Evolutionary conservation across 2,113 vertebrate species (phyloP), one percentile per base, ranked within the genome.

Genomic region (Oostethus manadensis): DNA sequence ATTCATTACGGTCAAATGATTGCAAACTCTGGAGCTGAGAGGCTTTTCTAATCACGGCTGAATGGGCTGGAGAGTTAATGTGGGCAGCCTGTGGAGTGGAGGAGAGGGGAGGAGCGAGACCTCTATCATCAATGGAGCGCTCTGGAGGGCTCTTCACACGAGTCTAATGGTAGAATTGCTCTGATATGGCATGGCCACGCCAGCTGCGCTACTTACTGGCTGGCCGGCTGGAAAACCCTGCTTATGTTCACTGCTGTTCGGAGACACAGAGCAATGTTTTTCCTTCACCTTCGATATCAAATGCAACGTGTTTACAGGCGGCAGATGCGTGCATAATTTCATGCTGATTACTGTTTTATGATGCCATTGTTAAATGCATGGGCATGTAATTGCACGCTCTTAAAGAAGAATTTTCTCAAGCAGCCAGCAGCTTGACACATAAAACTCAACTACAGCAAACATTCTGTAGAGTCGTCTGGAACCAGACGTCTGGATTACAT

Each of bases 1-100:
- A 90, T 89, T 90, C 88, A 90, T 90, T 89, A 89, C 77, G 81
- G 78, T 88, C 83, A 90, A 88, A 90, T 88, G 87, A 91, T 89
- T 90, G 86, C 86, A 89, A 88, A 88, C 84, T 86, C 73, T 82
- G 84, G 66, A 76, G 83, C 82, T 21, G 67, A 87, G 86, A 84
- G 86, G 83, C 79, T 86, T 83, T 88, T 90, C 87, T 91, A 91
- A 89, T 90, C 86, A 87, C 79, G 81, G 82, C 77, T 84, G 87
- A 89, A 84, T 82, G 80, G 79, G 81, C 78, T 78, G 76, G 73
- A 79, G 82, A 81, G 85, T 79, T 80, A 82, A 85, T 86, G 80
- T 78, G 69, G 74, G 76, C 72, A 70, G 77, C 72, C 76, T 70
- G 78, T 73, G 67, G 69, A 82, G 79, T 72, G 80, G 72, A 78